Evolutionary conservation across 2,888 invertebrate species (phyloP).

Genomic region (Siphlonurus alternatus): DNA sequence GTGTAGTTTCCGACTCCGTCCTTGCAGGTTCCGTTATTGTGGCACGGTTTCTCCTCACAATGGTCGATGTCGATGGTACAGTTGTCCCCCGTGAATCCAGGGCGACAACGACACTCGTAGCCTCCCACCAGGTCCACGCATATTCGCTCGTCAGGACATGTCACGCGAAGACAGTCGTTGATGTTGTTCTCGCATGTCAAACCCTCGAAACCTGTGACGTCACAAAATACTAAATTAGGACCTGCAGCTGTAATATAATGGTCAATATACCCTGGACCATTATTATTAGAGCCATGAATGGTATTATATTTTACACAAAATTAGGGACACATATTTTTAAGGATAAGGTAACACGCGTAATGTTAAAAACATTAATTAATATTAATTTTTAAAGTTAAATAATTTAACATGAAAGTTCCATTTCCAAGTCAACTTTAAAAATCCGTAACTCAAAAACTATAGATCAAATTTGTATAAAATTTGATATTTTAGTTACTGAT

Average conservation of each 20-base stretch:
- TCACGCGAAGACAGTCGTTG: slow-evolving; percentile 43
- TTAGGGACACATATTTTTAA: too few species aligned
- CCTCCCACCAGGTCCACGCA: slow-evolving; percentile 37
- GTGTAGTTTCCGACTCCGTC: slow-evolving; percentile 44
- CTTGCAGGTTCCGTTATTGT: slow-evolving; percentile 52
- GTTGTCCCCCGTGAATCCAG: slow-evolving; percentile 40
- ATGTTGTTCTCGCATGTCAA: slow-evolving; percentile 42
- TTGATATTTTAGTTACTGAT: too few species aligned
- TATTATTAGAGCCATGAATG: too few species aligned
- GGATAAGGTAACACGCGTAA: too few species aligned
- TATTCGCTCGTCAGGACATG: slow-evolving; percentile 32
- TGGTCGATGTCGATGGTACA: slow-evolving; percentile 38
- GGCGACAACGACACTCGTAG: slow-evolving; percentile 42
- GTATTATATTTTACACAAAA: too few species aligned
- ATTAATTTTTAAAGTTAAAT: too few species aligned
- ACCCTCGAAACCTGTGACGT: slow-evolving; percentile 40
- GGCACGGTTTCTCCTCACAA: slow-evolving; percentile 37
- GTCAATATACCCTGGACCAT: background rate
- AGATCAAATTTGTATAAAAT: too few species aligned
- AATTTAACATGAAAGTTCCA: too few species aligned
- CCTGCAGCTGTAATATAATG: background rate
- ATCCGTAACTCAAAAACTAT: too few species aligned
- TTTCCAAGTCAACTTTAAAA: too few species aligned
- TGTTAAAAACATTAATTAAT: too few species aligned
- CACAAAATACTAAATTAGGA: slow-evolving; percentile 15